Evolutionary conservation across 2,888 invertebrate genomes (phyloP), one percentile per base, ranked within the genome.

Genomic region (Drosophila merina): DNA sequence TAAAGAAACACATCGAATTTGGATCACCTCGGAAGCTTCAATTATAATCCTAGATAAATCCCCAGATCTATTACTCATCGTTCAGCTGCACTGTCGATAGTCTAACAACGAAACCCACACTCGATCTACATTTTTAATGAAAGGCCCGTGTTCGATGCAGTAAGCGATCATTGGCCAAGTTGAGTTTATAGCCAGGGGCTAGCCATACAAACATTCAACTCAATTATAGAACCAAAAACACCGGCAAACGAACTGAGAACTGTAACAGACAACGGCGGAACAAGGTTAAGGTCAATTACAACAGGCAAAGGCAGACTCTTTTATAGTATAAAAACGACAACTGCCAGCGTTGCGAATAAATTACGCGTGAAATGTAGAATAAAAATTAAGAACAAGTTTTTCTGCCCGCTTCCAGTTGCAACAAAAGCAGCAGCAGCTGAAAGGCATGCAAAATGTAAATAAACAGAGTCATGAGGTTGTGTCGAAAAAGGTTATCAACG

Each of bases 281-380:
- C 84, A 84, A 84, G 84, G 84, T 84, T 86, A 86, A 84, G 84
- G 86, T 84, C 84, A 86, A 72, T 86, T 81, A 66, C 77, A 76
- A 73, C 63, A 64, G 67, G 70, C 75, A 57, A 60, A 60, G 45
- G 28, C 59, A 25, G 57, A 25, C 20, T 50, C 57, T 51, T 44
- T 2, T 20, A 20, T 20, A 20, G 20, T 50, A 56, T 52, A 45
- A 68, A 60, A 75, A 59, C 58, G 59, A 64, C 60, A 64, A 74
- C 59, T 58, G 57, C 52, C 66, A 72, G 56, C 55, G 51, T 68
- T 67, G 56, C 72, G 77, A 68, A 83, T 81, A 81, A 74, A 81
- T 83, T 76, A 47, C 57, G 62, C 54, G 57, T 49, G 66, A 74
- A 74, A 67, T 76, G 72, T 83, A 67, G 78, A 86, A 81, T 81